phyloP scores from a whole-genome alignment of 2,113 vertebrate species.

The Ictalurus furcatus region DNA sequence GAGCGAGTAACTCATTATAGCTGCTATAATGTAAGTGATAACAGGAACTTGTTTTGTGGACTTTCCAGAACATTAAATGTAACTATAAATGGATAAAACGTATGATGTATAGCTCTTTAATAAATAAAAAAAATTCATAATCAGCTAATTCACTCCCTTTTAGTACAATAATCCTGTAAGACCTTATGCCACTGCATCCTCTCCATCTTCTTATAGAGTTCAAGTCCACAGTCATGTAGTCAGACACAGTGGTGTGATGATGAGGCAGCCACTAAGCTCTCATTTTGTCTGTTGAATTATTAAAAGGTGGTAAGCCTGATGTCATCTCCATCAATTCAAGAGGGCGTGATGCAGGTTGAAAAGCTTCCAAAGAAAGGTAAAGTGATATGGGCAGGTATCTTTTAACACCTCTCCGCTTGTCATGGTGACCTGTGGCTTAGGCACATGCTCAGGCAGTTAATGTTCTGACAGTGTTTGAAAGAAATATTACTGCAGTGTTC shows the following conservation, averaged over 20 bases:
- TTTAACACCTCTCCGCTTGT: constrained; percentile 61
- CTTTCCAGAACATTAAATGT: not conserved
- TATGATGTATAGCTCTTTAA: not conserved
- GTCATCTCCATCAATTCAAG: constrained; percentile 53
- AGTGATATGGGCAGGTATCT: constrained; percentile 56
- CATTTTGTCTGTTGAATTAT: constrained; percentile 68
- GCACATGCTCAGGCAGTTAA: constrained; percentile 7
- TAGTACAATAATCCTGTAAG: not conserved
- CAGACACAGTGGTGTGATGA: not conserved
- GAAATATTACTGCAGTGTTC: not conserved
- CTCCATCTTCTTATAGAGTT: not conserved
- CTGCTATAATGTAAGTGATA: not conserved
- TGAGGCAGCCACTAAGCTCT: constrained; percentile 40
- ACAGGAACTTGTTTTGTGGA: not conserved
- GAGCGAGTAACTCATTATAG: not conserved
- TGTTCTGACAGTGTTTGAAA: not conserved
- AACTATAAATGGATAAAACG: not conserved
- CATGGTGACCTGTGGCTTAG: constrained; percentile 53
- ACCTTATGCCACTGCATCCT: not conserved
- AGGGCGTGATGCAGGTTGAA: constrained; percentile 11
- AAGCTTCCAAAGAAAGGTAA: constrained; percentile 53
- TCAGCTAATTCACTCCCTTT: not conserved
- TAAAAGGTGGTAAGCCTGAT: constrained; percentile 50
- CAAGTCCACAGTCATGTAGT: not conserved
- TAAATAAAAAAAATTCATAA: not conserved